Percentiles rank a stretch among this genome's conserved stretches.
phyloP scores from a whole-genome alignment of 2,797 vertebrate species.

The Enteromius radiatus region DNA sequence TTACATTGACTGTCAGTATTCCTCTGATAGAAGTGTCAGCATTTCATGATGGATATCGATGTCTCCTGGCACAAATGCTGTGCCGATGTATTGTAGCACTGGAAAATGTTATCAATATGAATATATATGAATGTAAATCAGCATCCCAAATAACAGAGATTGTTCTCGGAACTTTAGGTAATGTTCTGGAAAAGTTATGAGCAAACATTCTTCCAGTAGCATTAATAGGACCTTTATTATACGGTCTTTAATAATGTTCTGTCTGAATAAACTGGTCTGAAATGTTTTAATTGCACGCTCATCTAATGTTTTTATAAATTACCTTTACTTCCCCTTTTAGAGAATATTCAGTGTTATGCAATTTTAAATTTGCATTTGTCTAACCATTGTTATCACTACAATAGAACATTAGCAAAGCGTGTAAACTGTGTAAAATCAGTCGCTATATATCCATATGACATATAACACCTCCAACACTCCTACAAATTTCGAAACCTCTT shows the following conservation, averaged over 20 bases:
- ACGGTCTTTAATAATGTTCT: not conserved
- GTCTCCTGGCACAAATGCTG: not conserved
- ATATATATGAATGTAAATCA: not conserved
- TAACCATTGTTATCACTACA: not conserved
- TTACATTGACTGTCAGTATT: conserved; percentile 27
- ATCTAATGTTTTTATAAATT: not conserved
- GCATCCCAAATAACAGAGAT: not conserved
- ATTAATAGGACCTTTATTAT: not conserved
- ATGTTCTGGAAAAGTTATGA: not conserved
- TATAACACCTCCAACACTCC: conserved; percentile 1
- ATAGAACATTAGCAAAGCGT: not conserved
- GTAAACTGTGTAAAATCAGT: not conserved
- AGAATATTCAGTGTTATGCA: not conserved
- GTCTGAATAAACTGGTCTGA: too few relatives aligned
- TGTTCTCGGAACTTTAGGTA: not conserved
- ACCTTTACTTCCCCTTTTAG: not conserved
- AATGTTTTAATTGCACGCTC: not conserved
- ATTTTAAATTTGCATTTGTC: not conserved
- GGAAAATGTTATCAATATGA: not conserved
- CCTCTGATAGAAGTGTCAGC: conserved; percentile 13
- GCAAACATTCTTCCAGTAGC: not conserved
- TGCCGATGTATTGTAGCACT: not conserved
- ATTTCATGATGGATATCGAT: not conserved
- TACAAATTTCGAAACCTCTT: not conserved
- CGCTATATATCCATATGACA: not conserved